Evolutionary conservation across 1,140 invertebrate species (phyloP).

Genomic region (Eupristina koningsbergeri): DNA sequence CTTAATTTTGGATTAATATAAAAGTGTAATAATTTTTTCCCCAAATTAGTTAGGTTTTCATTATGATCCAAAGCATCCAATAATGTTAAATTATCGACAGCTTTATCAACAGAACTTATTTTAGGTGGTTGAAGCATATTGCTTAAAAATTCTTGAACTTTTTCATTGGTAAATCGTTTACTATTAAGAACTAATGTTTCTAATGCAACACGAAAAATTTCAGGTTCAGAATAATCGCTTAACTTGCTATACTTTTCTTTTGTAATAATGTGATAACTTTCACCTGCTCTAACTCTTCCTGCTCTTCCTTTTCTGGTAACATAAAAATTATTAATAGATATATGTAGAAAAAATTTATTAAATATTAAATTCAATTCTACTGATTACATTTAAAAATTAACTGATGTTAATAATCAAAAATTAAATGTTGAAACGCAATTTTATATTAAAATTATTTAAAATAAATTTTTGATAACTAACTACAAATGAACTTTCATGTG

Average conservation of each 20-base stretch:
- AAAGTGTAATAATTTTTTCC: conserved; percentile 73
- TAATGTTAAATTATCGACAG: conserved; percentile 73
- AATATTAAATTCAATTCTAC: neutral
- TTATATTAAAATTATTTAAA: neutral
- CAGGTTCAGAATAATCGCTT: conserved; percentile 74
- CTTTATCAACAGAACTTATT: conserved; percentile 66
- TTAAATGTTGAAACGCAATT: neutral
- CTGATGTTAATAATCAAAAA: neutral
- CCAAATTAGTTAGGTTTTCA: conserved; percentile 76
- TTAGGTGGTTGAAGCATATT: conserved; percentile 76
- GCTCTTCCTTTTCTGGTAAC: conserved; percentile 76
- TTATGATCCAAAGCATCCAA: conserved; percentile 74
- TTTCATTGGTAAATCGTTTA: conserved; percentile 74
- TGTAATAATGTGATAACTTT: conserved; percentile 85
- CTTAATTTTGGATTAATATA: conserved; percentile 75
- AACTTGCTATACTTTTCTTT: conserved; percentile 71
- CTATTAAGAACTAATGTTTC: conserved; percentile 78
- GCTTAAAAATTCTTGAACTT: conserved; percentile 72
- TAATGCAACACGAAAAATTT: conserved; percentile 77
- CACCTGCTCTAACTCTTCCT: conserved; percentile 81
- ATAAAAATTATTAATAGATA: too few relatives aligned
- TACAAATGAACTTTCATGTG: too few relatives aligned
- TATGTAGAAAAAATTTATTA: too few relatives aligned
- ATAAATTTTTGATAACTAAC: neutral
- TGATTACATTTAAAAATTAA: neutral